Conservation (phyloP, 2,797 vertebrate species). For the Arremon aurantiirostris region DNA sequence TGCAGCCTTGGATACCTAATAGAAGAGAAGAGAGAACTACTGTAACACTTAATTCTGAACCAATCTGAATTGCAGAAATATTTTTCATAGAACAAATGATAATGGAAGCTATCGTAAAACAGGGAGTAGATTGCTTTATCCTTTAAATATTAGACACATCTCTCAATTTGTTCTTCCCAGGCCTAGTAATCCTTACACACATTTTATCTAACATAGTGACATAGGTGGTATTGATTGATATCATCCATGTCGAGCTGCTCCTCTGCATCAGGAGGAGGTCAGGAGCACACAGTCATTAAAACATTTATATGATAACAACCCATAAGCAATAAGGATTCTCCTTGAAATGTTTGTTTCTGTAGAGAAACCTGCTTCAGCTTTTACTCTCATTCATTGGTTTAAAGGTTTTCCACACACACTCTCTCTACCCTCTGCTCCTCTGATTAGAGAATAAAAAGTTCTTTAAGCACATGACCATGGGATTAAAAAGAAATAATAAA, state of each 20-base stretch:
- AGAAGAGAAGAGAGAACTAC: constrained; percentile 20
- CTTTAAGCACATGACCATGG: neutral
- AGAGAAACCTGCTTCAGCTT: neutral
- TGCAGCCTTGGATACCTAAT: constrained; percentile 94
- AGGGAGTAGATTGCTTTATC: neutral
- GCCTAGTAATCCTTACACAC: neutral
- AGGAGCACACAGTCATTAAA: neutral
- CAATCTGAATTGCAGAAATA: neutral
- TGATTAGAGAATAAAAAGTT: neutral
- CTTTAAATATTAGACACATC: neutral
- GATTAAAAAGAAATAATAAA: neutral
- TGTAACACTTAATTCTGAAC: neutral
- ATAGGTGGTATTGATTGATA: neutral
- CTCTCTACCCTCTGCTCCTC: neutral
- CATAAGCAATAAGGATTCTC: neutral
- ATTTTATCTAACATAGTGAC: neutral
- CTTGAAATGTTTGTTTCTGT: neutral
- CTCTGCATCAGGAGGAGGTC: neutral
- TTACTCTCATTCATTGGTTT: neutral
- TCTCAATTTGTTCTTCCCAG: neutral
- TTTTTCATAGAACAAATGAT: neutral
- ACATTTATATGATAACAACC: neutral
- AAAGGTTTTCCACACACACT: neutral
- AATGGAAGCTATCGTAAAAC: neutral
- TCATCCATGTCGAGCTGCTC: neutral